phyloP scores from a whole-genome alignment of 2,888 invertebrate species.

The Teleiodes luculella region DNA sequence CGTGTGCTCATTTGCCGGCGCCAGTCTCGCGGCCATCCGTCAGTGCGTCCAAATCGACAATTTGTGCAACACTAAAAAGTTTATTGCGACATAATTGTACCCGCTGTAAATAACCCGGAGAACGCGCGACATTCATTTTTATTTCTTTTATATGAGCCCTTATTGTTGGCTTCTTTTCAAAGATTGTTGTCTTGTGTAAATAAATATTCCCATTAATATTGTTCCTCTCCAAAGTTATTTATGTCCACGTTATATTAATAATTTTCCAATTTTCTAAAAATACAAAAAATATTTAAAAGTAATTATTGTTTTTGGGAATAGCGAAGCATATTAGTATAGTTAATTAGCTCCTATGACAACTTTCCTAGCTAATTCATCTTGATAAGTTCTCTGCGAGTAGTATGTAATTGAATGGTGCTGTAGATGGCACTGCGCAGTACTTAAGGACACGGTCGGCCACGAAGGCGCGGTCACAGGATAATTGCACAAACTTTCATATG shows the following conservation, averaged over 20 bases:
- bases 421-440: constrained; percentile 54
- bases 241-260: background rate
- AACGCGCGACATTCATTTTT: constrained; percentile 44
- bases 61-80: constrained; percentile 76
- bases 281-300: too few relatives aligned
- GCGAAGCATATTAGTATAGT: background rate
- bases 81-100: constrained; percentile 76
- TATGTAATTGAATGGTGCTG: constrained; percentile 69
- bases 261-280: background rate
- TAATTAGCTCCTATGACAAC: constrained; percentile 25
- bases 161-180: constrained; percentile 14
- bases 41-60: constrained; percentile 73
- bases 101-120: constrained; percentile 57
- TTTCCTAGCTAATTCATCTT: constrained; percentile 51
- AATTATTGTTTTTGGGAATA: too few relatives aligned
- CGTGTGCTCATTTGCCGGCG: constrained; percentile 79
- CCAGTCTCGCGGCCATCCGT: constrained; percentile 74
- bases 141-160: constrained; percentile 15
- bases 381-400: constrained; percentile 49
- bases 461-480: constrained; percentile 56
- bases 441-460: constrained; percentile 61
- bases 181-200: constrained; percentile 11
- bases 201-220: background rate
- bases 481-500: constrained; percentile 77
- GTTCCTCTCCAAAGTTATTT: too few relatives aligned